Evolutionary conservation across 2,113 vertebrate genomes (phyloP), one percentile per base, ranked within the genome.

Genomic region (Ailurus styani): DNA sequence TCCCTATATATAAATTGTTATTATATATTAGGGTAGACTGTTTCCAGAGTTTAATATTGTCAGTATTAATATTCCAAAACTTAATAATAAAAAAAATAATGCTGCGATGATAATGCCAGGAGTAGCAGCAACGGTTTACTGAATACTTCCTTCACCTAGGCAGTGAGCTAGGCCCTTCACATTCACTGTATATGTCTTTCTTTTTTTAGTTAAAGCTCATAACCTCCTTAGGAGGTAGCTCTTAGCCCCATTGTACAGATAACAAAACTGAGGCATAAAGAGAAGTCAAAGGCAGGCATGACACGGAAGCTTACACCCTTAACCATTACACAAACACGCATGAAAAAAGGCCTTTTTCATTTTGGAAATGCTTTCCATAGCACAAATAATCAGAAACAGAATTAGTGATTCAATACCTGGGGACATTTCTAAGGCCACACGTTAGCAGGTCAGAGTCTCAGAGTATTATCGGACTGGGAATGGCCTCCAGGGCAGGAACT

Each of bases 1-100:
- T n/a, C n/a, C n/a, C n/a, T n/a, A 52, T 31, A 66, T 66, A 34
- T 17, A 66, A 14, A 31, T 13, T 64, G 29, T 31, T 14, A 64
- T 64, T 64, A 31, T 14, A 64, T 29, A 64, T 64, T 84, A 84
- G 60, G 18, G 83, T 40, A 84, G 17, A 64, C 72, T 96, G 20
- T 34, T 60, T 82, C 60, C 79, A 82, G 57, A 94, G 14, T 20
- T 91, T 57, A 90, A 34, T 47, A 45, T 31, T 54, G 85, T 29
- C 68, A 81, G 52, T 89, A 55, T 73, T 60, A 55, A 79, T 42
- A 75, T 31, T 79, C 47, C 17, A 95, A 62, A 25, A 20, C 54
- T 45, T 37, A 64, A 34, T 87, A 68, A 57, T 87, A 95, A 34
- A 81, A 95, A 34, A 81, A 90, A 93, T 72, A 55, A 70, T 75